These are phyloP conservation scores for Alloscopus bannaensis DNA, from an alignment of 2,888 invertebrate species.

Conservation along the genomic window DNA sequence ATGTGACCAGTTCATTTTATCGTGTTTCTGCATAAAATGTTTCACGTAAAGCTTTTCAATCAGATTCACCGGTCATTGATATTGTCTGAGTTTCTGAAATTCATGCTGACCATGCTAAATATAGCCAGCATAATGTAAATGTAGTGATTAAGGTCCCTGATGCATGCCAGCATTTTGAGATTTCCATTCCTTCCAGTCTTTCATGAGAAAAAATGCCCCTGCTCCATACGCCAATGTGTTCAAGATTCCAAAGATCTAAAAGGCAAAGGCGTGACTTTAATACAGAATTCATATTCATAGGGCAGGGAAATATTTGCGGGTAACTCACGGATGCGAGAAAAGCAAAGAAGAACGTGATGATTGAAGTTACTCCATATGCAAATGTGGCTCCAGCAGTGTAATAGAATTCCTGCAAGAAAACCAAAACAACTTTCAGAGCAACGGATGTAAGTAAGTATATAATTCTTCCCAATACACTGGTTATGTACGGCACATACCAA, in stretches of 20 bases:
- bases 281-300: too few species aligned
- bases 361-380: conserved; percentile 47
- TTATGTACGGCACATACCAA: too few species aligned
- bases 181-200: conserved; percentile 49
- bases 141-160: too few species aligned
- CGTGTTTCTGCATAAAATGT: too few species aligned
- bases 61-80: too few species aligned
- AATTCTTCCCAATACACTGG: too few species aligned
- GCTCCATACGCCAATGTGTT: conserved; percentile 38
- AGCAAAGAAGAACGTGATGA: conserved; percentile 41
- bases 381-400: conserved; percentile 52
- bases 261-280: conserved; percentile 6
- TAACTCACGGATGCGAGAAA: neutral
- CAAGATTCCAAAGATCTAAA: conserved; percentile 53
- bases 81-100: too few species aligned
- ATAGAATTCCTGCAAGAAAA: conserved; percentile 56
- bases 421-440: conserved; percentile 2
- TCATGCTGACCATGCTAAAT: too few species aligned
- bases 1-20: too few species aligned
- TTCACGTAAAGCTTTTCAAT: too few species aligned
- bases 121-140: too few species aligned
- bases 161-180: conserved; percentile 37
- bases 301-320: conserved; percentile 5
- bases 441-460: conserved; percentile 2
- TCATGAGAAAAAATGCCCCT: conserved; percentile 46